Evolutionary conservation across 1,140 invertebrate genomes (phyloP).

Genomic region (Diprion similis): DNA sequence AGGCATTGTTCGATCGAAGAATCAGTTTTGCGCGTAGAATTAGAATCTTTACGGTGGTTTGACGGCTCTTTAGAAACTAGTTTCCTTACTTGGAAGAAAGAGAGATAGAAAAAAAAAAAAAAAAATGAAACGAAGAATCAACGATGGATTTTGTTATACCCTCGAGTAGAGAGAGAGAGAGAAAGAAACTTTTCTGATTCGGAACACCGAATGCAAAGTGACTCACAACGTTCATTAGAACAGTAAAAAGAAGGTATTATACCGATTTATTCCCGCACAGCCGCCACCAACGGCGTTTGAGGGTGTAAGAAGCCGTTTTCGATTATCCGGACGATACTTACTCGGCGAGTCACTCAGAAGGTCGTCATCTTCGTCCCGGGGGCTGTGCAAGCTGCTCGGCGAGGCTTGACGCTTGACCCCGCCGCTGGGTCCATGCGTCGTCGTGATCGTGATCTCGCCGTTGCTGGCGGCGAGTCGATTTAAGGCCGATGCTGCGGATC

Average conservation of each 20-base stretch:
- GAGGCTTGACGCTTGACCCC: slow-evolving; percentile 47
- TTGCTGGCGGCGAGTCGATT: slow-evolving; percentile 76
- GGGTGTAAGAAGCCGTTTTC: no score
- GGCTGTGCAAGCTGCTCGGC: slow-evolving; percentile 55
- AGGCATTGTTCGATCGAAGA: slow-evolving; percentile 23
- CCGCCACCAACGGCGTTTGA: no score
- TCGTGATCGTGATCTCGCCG: slow-evolving; percentile 81
- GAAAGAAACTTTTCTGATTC: no score
- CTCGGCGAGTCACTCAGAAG: slow-evolving; percentile 82
- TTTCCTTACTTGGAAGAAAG: no score
- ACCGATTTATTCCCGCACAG: no score
- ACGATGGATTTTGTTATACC: no score
- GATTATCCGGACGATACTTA: slow-evolving; percentile 63
- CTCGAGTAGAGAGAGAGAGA: no score
- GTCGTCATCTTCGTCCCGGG: slow-evolving; percentile 67
- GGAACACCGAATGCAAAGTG: no score
- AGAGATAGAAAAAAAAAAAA: no score
- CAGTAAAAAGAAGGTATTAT: no score
- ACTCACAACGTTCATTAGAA: no score
- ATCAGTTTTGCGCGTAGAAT: neutral
- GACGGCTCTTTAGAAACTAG: slow-evolving; percentile 36
- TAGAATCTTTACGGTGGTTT: slow-evolving; percentile 35
- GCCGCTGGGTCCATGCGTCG: slow-evolving; percentile 67
- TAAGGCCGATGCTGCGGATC: slow-evolving; percentile 59
- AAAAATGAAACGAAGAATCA: no score